Base-by-base conservation (phyloP, 2,888 invertebrate species). In the Timema cristinae region DNA sequence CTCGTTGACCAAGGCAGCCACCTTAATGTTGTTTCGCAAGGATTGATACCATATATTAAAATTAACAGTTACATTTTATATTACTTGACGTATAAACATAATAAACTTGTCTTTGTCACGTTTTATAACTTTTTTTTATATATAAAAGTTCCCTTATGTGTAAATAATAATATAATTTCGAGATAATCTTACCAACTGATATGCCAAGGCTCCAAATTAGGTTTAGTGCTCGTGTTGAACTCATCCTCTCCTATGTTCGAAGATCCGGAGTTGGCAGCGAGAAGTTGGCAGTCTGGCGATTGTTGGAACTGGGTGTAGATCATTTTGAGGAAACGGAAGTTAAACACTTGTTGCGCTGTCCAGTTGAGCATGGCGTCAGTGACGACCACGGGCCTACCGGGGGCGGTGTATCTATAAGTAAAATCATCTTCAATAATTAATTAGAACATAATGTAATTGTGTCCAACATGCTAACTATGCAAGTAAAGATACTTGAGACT, bases 351-450 rank as follows among this genome's bases (percentile, higher is more conserved):
- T 13, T 79, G 77, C 10, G 85, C 85, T 9, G 84, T 82, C 86
- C 86, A 86, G 77, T 84, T 83, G 49, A 75, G 76, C 72, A 82
- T 81, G 1, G 82, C 85, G 76, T 86, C 86, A 0, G 80, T 81
- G 50, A 86, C 78, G 6, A 86, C 79, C 63, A 86, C 84, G 0
- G 86, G 86, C 7, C 80, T 79, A n/a, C 83, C 83, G 5, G 81
- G 79, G 74, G 84, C 85, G 0, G 85, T 85, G 73, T 79, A 81
- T 70, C 81, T 81, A 73, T 8, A 68, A 66, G 16, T 50, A 68
- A 67, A 49, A 16, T 15, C 52, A 10, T 6, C 47, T 15, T 48
- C 7, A 6, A 1, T 52, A 10, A n/a, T 1, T 52, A 13, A n/a
- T 52, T 32, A 32, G 32, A 32, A 32, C 4, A 32, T 32, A 32